These are phyloP conservation scores for Sminthurides aquaticus DNA, from an alignment of 2,888 invertebrate genomes.

Conservation along the genomic window DNA sequence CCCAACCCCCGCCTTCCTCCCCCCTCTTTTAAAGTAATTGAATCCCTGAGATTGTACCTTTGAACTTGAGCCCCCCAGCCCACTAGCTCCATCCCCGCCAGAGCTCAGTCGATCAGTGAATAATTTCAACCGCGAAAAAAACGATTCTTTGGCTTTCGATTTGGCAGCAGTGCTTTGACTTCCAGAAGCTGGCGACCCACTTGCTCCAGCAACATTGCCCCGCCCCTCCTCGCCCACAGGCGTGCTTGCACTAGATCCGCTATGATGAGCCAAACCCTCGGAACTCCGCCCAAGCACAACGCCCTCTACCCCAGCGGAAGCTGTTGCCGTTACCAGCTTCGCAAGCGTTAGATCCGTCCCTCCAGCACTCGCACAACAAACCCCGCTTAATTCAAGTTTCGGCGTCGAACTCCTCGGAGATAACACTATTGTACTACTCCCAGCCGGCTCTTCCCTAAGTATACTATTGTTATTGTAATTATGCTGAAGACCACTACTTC, in stretches of 20 bases:
- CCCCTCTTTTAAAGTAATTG: conserved; percentile 34
- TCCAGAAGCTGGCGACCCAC: not conserved
- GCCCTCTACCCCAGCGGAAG: not conserved
- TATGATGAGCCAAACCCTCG: not conserved
- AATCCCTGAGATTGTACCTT: conserved; percentile 27
- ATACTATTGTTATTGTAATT: not conserved
- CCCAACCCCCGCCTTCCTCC: conserved; percentile 12
- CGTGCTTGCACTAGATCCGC: not conserved
- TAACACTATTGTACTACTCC: not conserved
- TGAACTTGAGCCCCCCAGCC: conserved; percentile 20
- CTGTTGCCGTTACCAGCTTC: not conserved
- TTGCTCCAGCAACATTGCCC: not conserved
- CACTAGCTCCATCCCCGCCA: conserved; percentile 27
- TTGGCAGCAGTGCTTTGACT: conserved; percentile 26
- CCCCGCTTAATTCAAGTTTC: conserved; percentile 26
- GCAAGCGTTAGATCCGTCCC: not conserved
- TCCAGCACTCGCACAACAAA: not conserved
- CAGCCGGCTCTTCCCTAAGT: not conserved
- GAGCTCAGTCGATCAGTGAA: conserved; percentile 50
- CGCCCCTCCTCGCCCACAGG: conserved; percentile 1
- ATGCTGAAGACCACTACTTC: not conserved
- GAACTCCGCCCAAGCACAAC: not conserved
- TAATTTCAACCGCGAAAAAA: conserved; percentile 52
- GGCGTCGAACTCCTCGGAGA: conserved; percentile 10
- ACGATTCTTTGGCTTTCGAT: conserved; percentile 45